Evolutionary conservation across 2,797 vertebrate genomes (phyloP).

Genomic region (Odontamblyopus rebecca): DNA sequence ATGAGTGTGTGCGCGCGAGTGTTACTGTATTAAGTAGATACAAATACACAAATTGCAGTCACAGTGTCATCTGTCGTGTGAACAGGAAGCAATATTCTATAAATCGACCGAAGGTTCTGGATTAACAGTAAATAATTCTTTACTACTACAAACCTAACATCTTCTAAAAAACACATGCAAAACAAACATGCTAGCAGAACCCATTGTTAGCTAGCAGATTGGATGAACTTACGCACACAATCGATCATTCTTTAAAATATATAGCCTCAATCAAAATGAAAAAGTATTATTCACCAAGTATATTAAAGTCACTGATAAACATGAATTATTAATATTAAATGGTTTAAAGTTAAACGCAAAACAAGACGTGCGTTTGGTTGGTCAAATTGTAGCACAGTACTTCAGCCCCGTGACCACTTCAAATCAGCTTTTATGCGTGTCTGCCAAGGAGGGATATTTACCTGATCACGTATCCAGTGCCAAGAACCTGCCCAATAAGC

Average conservation of each 20-base stretch:
- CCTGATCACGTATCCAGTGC: constrained; percentile 77
- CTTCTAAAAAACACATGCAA: neutral
- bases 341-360: constrained; percentile 1
- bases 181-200: constrained; percentile 13
- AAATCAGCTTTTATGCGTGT: constrained; percentile 16
- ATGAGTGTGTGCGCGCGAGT: too few species aligned
- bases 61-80: neutral
- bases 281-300: neutral
- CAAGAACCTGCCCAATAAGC: constrained; percentile 80
- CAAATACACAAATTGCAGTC: neutral
- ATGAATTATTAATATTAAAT: neutral
- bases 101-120: neutral
- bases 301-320: accelerated
- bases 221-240: constrained; percentile 52
- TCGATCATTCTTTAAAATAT: constrained; percentile 10
- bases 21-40: too few species aligned
- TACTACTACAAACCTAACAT: neutral
- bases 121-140: neutral
- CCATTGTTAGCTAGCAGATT: constrained; percentile 30
- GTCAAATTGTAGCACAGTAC: constrained; percentile 8
- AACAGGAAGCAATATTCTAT: too few species aligned
- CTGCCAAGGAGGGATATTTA: constrained; percentile 51
- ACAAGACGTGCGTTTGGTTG: constrained; percentile 25
- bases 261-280: constrained; percentile 15
- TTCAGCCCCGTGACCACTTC: constrained; percentile 34